A percentile compares a stretch with the other conserved stretches of the same genome.
phyloP scores from a whole-genome alignment of 2,888 invertebrate species.

The Eumerus sabulonum region DNA sequence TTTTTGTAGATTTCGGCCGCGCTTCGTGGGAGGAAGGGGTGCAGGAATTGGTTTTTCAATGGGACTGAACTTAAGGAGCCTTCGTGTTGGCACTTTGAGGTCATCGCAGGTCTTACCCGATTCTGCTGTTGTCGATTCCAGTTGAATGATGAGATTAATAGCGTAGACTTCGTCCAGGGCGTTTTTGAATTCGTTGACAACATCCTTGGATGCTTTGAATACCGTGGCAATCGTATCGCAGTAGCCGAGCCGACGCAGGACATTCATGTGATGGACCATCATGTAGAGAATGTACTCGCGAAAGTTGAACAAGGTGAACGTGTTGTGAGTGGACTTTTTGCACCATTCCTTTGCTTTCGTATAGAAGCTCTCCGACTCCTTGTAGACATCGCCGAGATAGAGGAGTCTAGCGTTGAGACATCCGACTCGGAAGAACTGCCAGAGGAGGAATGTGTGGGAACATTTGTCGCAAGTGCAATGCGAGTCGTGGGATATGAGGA shows the following conservation, averaged over 20 bases:
- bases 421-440: slow-evolving; percentile 73
- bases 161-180: slow-evolving; percentile 37
- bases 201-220: slow-evolving; percentile 43
- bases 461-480: slow-evolving; percentile 64
- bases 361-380: slow-evolving; percentile 73
- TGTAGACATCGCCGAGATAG: slow-evolving; percentile 73
- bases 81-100: slow-evolving; percentile 13
- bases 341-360: slow-evolving; percentile 71
- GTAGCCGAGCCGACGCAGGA: slow-evolving; percentile 71
- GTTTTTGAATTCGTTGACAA: slow-evolving; percentile 43
- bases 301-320: slow-evolving; percentile 46
- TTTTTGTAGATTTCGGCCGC: slow-evolving; percentile 10
- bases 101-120: slow-evolving; percentile 19
- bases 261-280: slow-evolving; percentile 73
- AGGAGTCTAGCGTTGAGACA: slow-evolving; percentile 74
- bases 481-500: slow-evolving; percentile 44
- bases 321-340: slow-evolving; percentile 30
- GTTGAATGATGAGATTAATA: slow-evolving; percentile 40
- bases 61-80: slow-evolving; percentile 43
- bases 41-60: slow-evolving; percentile 4
- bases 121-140: slow-evolving; percentile 29
- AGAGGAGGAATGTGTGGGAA: slow-evolving; percentile 69
- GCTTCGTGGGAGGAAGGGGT: not conserved
- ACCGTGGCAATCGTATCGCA: slow-evolving; percentile 70
- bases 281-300: slow-evolving; percentile 59